These are phyloP conservation scores for Ficedula albicollis DNA, from an alignment of 2,797 vertebrate genomes.

Conservation along the genomic window DNA sequence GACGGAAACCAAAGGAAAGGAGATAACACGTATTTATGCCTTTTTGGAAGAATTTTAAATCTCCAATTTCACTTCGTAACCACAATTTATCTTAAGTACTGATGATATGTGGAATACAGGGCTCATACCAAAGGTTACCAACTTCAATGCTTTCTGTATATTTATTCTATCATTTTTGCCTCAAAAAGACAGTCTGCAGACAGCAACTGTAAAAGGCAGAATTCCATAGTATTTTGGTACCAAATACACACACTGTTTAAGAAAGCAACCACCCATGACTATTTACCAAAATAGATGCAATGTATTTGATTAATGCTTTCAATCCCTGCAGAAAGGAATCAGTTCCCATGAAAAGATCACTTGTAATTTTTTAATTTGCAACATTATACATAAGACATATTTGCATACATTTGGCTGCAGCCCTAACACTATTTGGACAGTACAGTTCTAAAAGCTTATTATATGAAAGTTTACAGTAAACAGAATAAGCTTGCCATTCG, in stretches of 20 bases:
- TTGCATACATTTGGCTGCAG: not conserved
- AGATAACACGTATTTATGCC: not conserved
- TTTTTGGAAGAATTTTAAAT: not conserved
- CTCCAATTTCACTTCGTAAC: not conserved
- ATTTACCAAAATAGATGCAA: not conserved
- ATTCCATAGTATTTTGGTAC: not conserved
- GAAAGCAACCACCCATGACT: not conserved
- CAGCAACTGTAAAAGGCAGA: not conserved
- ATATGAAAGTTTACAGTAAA: not conserved
- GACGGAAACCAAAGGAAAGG: not conserved
- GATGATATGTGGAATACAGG: not conserved
- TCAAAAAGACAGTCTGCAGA: not conserved
- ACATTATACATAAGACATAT: not conserved
- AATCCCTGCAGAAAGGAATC: not conserved
- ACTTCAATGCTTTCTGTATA: not conserved
- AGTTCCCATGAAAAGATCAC: not conserved
- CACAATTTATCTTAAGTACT: not conserved
- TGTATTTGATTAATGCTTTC: not conserved
- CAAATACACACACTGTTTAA: not conserved
- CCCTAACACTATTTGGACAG: not conserved
- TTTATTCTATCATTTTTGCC: not conserved
- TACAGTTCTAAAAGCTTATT: not conserved
- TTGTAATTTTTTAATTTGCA: not conserved
- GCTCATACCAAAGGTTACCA: not conserved
- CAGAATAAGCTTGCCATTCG: not conserved